Conservation (phyloP, 2,888 invertebrate genomes). For the Torymus aiolomorphi region DNA sequence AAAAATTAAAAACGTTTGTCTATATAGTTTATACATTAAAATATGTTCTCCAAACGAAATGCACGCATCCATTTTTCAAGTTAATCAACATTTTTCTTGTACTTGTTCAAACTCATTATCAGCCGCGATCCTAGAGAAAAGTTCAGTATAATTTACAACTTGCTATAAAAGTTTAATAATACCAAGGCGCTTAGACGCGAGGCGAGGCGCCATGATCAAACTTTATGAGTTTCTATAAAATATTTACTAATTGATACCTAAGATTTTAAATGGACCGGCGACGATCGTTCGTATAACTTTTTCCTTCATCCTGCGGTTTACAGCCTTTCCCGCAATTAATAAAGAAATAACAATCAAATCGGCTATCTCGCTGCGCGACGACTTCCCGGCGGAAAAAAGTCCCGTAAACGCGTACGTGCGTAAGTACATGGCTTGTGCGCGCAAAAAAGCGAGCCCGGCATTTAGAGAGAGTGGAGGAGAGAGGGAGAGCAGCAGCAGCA, state of each 20-base stretch:
- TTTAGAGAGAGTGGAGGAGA: background rate
- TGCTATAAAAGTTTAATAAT: constrained; percentile 21
- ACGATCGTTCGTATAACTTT: too few relatives aligned
- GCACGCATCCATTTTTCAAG: too few relatives aligned
- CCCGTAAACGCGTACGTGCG: background rate
- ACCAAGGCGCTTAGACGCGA: background rate
- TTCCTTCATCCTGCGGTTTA: background rate
- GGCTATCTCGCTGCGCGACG: background rate
- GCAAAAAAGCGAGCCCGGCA: background rate
- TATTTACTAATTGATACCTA: constrained; percentile 38
- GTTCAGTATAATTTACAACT: constrained; percentile 13
- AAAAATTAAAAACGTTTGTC: too few relatives aligned
- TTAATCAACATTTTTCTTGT: too few relatives aligned
- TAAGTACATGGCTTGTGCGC: background rate
- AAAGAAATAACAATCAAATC: constrained; percentile 51
- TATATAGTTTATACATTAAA: too few relatives aligned
- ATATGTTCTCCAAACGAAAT: too few relatives aligned
- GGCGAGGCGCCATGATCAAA: background rate
- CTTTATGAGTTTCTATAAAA: constrained; percentile 33
- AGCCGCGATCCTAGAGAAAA: background rate
- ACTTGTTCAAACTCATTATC: too few relatives aligned
- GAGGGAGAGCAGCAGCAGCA: background rate
- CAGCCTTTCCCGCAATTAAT: constrained; percentile 11
- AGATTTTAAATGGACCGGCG: background rate
- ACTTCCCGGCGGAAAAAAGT: constrained; percentile 11